Evolutionary conservation across 2,888 invertebrate species (phyloP), one percentile per base, ranked within the genome.

Genomic region (Luperina nickerlii): DNA sequence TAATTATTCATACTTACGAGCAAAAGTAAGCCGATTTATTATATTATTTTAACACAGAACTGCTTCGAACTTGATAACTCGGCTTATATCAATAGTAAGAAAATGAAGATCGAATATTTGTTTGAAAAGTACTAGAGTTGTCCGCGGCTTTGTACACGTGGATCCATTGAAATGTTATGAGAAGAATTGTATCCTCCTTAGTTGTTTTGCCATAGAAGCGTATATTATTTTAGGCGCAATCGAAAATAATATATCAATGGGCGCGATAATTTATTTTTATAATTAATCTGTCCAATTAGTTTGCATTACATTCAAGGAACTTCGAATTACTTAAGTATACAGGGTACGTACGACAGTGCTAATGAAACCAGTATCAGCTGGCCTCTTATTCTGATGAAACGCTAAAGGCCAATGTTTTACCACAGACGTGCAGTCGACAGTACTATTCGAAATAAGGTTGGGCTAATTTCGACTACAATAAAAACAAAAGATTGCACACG

Each of bases 1-100:
- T 89, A 82, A 89, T 88, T 86, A 89, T 89, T 89, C 88, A 89
- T 81, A 88, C 72, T 84, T 83, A 84, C 80, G 80, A 87, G 54
- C 78, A 80, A 66, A 78, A 83, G 71, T 88, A 82, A 87, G 81
- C 84, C 69, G 79, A 83, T 87, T 84, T 79, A 84, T 87, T 82
- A 79, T 76, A 88, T 84, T 84, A 87, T 83, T 87, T 83, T 79
- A 86, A 83, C 77, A 82, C 79, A 63, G 70, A 85, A 87, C 69
- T 77, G 79, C 76, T 81, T 74, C 66, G 77, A 83, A 80, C 57
- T 69, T 83, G 60, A 80, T 81, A 71, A 79, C 62, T 70, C 42
- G 67, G 66, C 68, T 79, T 78, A 71, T 32, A 74, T 74, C 20
- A 78, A 76, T 73, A 15, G 48, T 65, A 72, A 60, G 70, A 67